These are phyloP conservation scores for Anaspis maculata DNA, from an alignment of 2,888 invertebrate genomes.

Conservation along the genomic window DNA sequence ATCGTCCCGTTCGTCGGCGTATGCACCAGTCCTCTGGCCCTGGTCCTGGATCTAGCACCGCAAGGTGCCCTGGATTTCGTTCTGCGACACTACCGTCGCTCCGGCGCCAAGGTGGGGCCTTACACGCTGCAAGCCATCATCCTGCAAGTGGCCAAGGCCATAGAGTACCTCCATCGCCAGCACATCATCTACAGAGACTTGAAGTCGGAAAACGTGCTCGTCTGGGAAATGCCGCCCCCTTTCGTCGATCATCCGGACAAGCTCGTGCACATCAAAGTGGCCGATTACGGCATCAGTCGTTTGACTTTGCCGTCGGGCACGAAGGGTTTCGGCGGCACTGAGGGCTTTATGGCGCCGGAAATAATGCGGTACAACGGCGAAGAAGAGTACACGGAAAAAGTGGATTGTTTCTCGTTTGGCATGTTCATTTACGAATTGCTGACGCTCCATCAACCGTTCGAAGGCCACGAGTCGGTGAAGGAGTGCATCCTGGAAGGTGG, in stretches of 20 bases:
- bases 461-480: constrained; percentile 93
- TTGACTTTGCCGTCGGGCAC: constrained; percentile 83
- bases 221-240: constrained; percentile 91
- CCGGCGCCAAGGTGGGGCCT: constrained; percentile 73
- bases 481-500: constrained; percentile 94
- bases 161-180: constrained; percentile 90
- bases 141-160: constrained; percentile 85
- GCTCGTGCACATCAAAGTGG: constrained; percentile 82
- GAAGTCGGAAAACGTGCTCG: constrained; percentile 95
- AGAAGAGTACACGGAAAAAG: constrained; percentile 97
- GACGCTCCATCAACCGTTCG: constrained; percentile 89
- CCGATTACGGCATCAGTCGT: constrained; percentile 93
- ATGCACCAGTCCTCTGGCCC: constrained; percentile 78
- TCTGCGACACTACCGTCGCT: constrained; percentile 75
- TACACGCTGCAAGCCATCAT: constrained; percentile 77
- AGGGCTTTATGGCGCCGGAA: constrained; percentile 99
- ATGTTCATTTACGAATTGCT: constrained; percentile 96
- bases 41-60: constrained; percentile 86
- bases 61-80: constrained; percentile 81
- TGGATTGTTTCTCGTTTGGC: constrained; percentile 97
- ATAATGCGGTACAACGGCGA: constrained; percentile 97
- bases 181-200: constrained; percentile 89
- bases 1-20: constrained; percentile 89
- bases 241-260: constrained; percentile 59
- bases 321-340: constrained; percentile 97